Evolutionary conservation across 2,888 invertebrate genomes (phyloP), one percentile per base, ranked within the genome.

Genomic region (Listrodromus nycthemerus): DNA sequence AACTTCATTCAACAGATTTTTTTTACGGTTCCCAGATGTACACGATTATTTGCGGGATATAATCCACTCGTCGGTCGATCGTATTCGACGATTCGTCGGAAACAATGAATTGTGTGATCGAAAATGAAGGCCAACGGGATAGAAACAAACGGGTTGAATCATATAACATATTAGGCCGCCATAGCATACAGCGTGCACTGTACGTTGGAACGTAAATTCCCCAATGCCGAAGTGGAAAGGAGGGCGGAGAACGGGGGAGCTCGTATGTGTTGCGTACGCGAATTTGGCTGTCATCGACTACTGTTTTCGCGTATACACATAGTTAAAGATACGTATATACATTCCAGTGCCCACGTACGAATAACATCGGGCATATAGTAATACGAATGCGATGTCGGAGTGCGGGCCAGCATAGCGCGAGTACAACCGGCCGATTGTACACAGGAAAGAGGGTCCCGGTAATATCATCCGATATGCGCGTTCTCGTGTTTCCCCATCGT

Each of bases 391-490:
- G 78, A 79, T 61, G 67, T 16, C 8, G 21, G 65, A 71, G 71
- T 76, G 76, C 61, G 69, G 52, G 48, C 52, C 55, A 21, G 37
- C 27, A 24, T 41, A 45, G 74, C 63, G 13, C 10, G 2, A 69
- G 76, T 55, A 74, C 73, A 83, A 83, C 70, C 78, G 80, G 81
- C 79, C 80, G 78, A 84, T 84, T 84, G 87, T 83, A 83, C 82
- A 86, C 82, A 86, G 86, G 86, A 86, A 89, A 87, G 87, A 89
- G 88, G 91, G 92, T 86, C 88, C 85, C 88, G 82, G 90, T 91
- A 91, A 93, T 92, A 93, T 92, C 91, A 92, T 91, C 91, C 90
- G 90, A 89, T 90, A 91, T 89, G 88, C 88, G 88, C 83, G 89
- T 90, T 92, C 92, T 92, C 91, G 90, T 90, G 89, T 93, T 92